Percentiles rank a stretch among this genome's conserved stretches.
Conservation (phyloP, 1,140 invertebrate species). For the Heliconius congener region DNA sequence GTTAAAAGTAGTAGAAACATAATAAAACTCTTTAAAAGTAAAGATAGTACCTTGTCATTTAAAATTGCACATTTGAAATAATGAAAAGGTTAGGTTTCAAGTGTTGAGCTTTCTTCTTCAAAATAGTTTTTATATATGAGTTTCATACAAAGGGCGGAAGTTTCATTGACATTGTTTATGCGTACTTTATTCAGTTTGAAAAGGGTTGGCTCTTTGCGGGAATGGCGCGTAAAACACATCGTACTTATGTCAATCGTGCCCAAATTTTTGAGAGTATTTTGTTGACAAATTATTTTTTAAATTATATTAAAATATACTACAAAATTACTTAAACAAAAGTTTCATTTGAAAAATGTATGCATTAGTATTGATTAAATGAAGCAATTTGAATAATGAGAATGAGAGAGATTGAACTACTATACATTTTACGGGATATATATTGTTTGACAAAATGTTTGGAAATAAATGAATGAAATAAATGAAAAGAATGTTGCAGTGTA, state of each 20-base stretch:
- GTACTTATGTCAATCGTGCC: slow-evolving; percentile 20
- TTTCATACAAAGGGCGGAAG: not conserved
- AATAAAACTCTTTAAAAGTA: too few relatives aligned
- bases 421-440: not conserved
- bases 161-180: slow-evolving; percentile 16
- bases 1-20: too few relatives aligned
- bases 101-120: not conserved
- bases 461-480: slow-evolving; percentile 25
- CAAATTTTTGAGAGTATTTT: slow-evolving; percentile 18
- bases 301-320: not conserved
- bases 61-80: not conserved
- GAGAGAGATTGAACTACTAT: not conserved
- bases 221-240: slow-evolving; percentile 33
- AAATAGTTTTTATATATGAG: not conserved
- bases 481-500: slow-evolving; percentile 45
- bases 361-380: not conserved
- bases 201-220: slow-evolving; percentile 31
- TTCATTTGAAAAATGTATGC: not conserved
- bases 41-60: not conserved
- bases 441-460: not conserved
- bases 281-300: not conserved
- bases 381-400: not conserved
- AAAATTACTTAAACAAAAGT: not conserved
- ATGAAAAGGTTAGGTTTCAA: not conserved
- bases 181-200: slow-evolving; percentile 26